Evolutionary conservation across 2,888 invertebrate genomes (phyloP).

Genomic region (Aphrophora alni): DNA sequence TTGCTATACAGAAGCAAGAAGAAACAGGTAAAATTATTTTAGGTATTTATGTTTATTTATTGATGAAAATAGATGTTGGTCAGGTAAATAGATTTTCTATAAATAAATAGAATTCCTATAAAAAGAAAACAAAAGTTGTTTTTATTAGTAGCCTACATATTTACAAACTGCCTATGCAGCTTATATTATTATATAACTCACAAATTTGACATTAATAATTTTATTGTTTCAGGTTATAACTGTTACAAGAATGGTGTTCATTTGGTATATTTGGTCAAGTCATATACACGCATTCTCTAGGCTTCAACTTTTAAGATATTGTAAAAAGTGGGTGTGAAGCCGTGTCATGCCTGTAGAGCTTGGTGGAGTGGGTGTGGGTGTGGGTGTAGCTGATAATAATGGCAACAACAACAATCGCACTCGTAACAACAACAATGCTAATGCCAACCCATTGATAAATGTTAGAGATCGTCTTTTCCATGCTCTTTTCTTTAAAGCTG

Average conservation of each 20-base stretch:
- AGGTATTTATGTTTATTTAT: no score
- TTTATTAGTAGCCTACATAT: no score
- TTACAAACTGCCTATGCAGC: no score
- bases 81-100: no score
- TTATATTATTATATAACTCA: no score
- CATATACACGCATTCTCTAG: background rate
- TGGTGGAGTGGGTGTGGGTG: slow-evolving; percentile 28
- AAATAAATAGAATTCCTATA: no score
- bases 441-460: slow-evolving; percentile 75
- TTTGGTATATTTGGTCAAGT: background rate
- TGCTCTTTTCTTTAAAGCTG: slow-evolving; percentile 91
- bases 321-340: background rate
- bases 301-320: background rate
- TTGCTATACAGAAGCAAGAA: no score
- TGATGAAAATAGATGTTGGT: no score
- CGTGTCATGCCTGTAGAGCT: slow-evolving; percentile 35
- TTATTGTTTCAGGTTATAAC: background rate
- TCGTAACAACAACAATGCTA: slow-evolving; percentile 39
- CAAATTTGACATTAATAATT: no score
- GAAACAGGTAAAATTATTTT: no score
- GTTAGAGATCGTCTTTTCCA: slow-evolving; percentile 93
- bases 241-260: background rate
- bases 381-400: slow-evolving; percentile 29
- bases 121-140: no score
- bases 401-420: slow-evolving; percentile 32